phyloP scores from a whole-genome alignment of 1,140 invertebrate species.

The Drosophila eugracilis region DNA sequence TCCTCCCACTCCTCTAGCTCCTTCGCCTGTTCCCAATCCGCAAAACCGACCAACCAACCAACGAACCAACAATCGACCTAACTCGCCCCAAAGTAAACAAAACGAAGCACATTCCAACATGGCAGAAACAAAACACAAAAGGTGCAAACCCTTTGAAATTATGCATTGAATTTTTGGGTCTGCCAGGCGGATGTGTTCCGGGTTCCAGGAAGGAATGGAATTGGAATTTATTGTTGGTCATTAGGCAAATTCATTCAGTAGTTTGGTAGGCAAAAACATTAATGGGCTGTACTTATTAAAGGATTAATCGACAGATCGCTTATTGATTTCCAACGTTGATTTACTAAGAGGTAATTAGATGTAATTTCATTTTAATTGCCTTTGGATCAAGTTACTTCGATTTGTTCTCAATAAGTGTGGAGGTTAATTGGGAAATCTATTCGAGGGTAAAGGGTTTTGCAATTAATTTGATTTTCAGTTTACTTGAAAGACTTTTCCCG shows the following conservation, averaged over 20 bases:
- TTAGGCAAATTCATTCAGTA: constrained; percentile 34
- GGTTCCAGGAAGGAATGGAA: neutral
- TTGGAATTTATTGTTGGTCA: constrained; percentile 42
- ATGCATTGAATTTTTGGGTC: constrained; percentile 54
- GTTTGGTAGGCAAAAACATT: constrained; percentile 2
- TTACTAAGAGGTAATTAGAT: neutral
- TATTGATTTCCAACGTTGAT: constrained; percentile 5
- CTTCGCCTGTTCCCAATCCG: constrained; percentile 47
- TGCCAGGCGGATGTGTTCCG: constrained; percentile 1
- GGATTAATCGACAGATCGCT: constrained; percentile 11
- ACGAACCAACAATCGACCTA: constrained; percentile 26
- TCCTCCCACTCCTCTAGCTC: too few relatives aligned
- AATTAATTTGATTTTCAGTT: too few relatives aligned
- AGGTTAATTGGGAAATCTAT: neutral
- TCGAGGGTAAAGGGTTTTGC: too few relatives aligned
- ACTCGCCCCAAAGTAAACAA: constrained; percentile 41
- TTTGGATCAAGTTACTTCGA: neutral
- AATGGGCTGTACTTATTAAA: constrained; percentile 3
- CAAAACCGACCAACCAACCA: constrained; percentile 20
- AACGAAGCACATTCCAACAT: constrained; percentile 29
- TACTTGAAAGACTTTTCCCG: too few relatives aligned
- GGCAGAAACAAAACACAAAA: constrained; percentile 48
- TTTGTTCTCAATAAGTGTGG: neutral
- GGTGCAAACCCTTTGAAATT: constrained; percentile 65
- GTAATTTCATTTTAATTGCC: neutral